phyloP scores from a whole-genome alignment of 2,797 vertebrate genomes.

The Notolabrus celidotus region DNA sequence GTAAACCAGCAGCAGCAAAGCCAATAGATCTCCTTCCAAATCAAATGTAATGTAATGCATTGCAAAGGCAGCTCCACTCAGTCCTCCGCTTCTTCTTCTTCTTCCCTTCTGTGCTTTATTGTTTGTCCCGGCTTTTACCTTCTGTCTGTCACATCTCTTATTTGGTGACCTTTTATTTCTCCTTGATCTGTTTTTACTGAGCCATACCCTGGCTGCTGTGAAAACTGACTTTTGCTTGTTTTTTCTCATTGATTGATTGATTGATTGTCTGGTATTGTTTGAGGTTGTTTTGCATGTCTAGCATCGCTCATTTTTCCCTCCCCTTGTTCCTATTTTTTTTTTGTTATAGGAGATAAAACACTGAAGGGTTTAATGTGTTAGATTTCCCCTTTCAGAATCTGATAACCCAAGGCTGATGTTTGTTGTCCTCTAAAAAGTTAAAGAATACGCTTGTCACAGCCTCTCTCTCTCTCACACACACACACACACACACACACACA shows the following conservation, averaged over 20 bases:
- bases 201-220: constrained; percentile 67
- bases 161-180: constrained; percentile 52
- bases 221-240: constrained; percentile 68
- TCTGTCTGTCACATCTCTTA: constrained; percentile 30
- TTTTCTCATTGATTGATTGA: constrained; percentile 62
- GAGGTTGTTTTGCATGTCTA: constrained; percentile 77
- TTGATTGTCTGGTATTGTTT: constrained; percentile 73
- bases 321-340: constrained; percentile 16
- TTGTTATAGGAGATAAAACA: constrained; percentile 75
- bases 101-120: constrained; percentile 36
- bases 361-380: constrained; percentile 80
- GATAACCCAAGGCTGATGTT: constrained; percentile 58
- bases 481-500: no score
- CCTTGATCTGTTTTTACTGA: constrained; percentile 67
- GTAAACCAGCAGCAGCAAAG: constrained; percentile 79
- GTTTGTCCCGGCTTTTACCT: constrained; percentile 32
- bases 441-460: constrained; percentile 11
- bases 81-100: constrained; percentile 61
- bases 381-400: constrained; percentile 61
- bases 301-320: constrained; percentile 50
- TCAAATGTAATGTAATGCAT: constrained; percentile 75
- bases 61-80: constrained; percentile 82
- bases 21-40: constrained; percentile 79
- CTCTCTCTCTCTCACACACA: no score
- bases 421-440: constrained; percentile 45